Conservation (phyloP, 2,888 invertebrate species). For the Nephrotoma flavescens region DNA sequence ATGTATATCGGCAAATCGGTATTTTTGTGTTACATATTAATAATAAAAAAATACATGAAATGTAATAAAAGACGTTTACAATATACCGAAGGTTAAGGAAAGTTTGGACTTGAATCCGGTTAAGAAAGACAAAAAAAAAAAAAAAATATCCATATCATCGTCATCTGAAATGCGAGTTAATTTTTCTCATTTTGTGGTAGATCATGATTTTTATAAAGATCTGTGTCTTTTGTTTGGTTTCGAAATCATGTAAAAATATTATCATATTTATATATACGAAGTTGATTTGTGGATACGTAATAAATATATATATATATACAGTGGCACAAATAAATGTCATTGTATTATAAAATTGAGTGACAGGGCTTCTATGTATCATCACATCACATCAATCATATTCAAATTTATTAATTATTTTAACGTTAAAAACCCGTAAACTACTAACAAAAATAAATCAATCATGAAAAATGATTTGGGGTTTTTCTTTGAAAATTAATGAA, state of each 20-base stretch:
- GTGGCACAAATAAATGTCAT: background rate
- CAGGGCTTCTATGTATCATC: background rate
- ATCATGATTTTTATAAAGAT: background rate
- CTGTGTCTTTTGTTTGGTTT: background rate
- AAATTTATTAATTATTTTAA: background rate
- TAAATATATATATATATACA: background rate
- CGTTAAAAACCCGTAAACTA: background rate
- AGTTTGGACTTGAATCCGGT: slow-evolving; percentile 2
- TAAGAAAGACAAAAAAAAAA: background rate
- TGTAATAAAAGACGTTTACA: background rate
- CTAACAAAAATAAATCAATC: background rate
- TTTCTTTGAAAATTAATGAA: background rate
- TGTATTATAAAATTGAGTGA: background rate
- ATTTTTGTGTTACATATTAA: background rate
- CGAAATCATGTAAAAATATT: background rate
- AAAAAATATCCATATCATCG: background rate
- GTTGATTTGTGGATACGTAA: no score
- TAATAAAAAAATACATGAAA: background rate
- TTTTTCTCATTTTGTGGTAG: background rate
- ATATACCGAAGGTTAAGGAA: background rate
- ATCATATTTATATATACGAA: background rate
- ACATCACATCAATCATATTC: background rate
- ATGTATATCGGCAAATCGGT: background rate
- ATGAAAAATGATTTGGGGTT: background rate
- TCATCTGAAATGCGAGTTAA: background rate